Evolutionary conservation across 1,140 invertebrate genomes (phyloP), one percentile per base, ranked within the genome.

Genomic region (Tetragnatha versicolor): DNA sequence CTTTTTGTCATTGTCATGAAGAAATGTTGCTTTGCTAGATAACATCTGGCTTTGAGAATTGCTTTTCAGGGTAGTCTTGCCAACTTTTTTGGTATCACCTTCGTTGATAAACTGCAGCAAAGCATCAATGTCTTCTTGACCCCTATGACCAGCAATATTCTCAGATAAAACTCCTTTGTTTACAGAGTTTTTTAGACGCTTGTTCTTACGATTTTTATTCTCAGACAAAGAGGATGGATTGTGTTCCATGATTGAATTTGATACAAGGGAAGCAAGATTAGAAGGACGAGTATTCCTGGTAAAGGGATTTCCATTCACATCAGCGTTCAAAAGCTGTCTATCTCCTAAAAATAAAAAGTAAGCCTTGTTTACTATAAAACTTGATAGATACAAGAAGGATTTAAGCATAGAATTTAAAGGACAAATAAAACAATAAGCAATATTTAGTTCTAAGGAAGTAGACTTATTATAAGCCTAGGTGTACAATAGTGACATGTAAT

Each of bases 91-190:
- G n/a, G n/a, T n/a, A 83, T 55, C 83, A 83, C 69, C 82, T 82
- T 33, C 87, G 85, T 53, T 84, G 84, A 90, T 89, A 83, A 88
- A 89, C 77, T 88, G 86, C 65, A 90, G 83, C 37, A 90, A 83
- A 73, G 86, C 85, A 82, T 89, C 87, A 42, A 89, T 84, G 75
- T 90, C 89, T 79, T 89, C 89, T 75, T 89, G 86, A 63, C 90
- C 89, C 80, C 89, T 88, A 85, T 91, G 90, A 22, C 91, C 91
- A 82, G 89, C 88, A 53, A 91, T 90, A 81, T 89, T 87, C 79
- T 91, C 88, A 14, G 89, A 88, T 65, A 90, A 89, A 9, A 90
- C 76, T 37, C 55, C 55, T 66, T 90, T 89, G 81, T 91, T 91
- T 80, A 87, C 87, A 69, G 87, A 86, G 81, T 88, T 87, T 83